Percentiles rank a stretch among this genome's conserved stretches.
Evolutionary conservation across 1,140 invertebrate species (phyloP).

Genomic region (Drosophila carrolli): DNA sequence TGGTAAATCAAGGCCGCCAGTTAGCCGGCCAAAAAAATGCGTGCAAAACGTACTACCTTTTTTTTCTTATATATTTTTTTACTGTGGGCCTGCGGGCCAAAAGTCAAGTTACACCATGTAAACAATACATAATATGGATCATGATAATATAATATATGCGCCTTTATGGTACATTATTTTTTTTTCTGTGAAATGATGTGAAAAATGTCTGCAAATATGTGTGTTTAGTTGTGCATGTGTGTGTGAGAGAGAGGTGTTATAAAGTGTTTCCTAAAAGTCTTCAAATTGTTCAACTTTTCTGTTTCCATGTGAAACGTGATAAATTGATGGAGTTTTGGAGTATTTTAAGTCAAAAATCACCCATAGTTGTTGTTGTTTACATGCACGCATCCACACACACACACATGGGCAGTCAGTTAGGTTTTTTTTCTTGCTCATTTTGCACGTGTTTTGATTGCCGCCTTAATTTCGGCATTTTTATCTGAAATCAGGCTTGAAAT

Average conservation of each 20-base stretch:
- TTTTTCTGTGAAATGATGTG: conserved; percentile 9
- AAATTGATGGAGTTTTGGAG: neutral
- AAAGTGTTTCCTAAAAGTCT: neutral
- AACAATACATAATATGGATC: neutral
- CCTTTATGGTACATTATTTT: neutral
- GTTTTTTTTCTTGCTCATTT: conserved; percentile 5
- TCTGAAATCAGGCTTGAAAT: neutral
- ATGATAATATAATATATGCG: neutral
- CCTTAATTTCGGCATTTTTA: neutral
- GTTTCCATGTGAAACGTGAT: neutral
- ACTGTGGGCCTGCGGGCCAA: conserved; percentile 3
- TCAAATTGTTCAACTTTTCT: neutral
- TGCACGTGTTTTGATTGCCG: conserved; percentile 9
- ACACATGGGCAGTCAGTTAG: neutral
- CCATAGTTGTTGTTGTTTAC: conserved; percentile 3
- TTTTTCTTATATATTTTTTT: conserved; percentile 16
- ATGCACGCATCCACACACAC: neutral
- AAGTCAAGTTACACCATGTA: neutral
- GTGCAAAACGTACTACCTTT: neutral
- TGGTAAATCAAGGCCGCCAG: neutral
- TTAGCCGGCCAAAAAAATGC: conserved; percentile 7
- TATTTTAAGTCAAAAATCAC: neutral
- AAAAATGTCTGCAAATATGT: neutral
- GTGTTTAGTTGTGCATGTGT: neutral
- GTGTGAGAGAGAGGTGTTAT: neutral